A percentile compares a stretch with the other conserved stretches of the same genome.
Evolutionary conservation across 2,797 vertebrate genomes (phyloP).

Genomic region (Rhinogobio ventralis): DNA sequence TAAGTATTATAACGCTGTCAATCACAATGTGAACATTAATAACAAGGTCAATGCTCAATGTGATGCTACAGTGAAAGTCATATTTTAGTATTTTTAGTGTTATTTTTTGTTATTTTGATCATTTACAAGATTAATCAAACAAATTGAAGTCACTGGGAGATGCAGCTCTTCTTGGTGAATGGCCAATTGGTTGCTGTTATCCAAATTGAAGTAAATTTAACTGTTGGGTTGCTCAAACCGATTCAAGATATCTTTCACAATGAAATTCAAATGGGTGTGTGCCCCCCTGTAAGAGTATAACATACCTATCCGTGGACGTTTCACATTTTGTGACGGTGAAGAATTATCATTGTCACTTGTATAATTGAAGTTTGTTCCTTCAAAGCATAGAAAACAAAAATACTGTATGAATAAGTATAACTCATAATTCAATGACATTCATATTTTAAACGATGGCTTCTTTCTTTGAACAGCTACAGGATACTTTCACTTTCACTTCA

Average conservation of each 20-base stretch:
- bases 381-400: not conserved
- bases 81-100: not conserved
- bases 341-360: slow-evolving; percentile 12
- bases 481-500: slow-evolving; percentile 61
- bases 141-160: not conserved
- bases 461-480: not conserved
- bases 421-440: not conserved
- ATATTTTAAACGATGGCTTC: not conserved
- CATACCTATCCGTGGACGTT: slow-evolving; percentile 74
- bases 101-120: not conserved
- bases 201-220: not conserved
- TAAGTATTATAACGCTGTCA: not conserved
- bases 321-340: slow-evolving; percentile 34
- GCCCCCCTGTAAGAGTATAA: not conserved
- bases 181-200: not conserved
- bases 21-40: not conserved
- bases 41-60: not conserved
- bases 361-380: slow-evolving; percentile 48
- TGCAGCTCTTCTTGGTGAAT: not conserved
- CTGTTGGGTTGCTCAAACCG: not conserved
- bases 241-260: not conserved
- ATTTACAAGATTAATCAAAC: not conserved
- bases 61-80: not conserved
- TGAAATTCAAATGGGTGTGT: slow-evolving; percentile 25
- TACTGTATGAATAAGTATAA: slow-evolving; percentile 15